These are phyloP conservation scores for Hemibagrus guttatus DNA, from an alignment of 2,797 vertebrate species.

Conservation along the genomic window DNA sequence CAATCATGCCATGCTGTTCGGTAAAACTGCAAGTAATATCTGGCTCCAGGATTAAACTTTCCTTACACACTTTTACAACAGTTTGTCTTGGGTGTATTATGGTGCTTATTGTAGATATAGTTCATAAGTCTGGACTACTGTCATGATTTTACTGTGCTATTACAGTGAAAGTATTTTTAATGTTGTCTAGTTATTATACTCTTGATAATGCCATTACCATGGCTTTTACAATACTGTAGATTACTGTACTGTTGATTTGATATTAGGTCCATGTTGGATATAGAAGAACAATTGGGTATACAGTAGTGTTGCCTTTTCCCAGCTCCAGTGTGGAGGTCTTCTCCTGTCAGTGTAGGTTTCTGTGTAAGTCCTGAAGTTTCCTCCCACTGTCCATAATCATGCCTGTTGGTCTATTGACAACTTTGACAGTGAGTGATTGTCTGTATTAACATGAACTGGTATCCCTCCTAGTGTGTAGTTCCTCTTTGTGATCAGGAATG, in stretches of 20 bases:
- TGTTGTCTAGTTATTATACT: not conserved
- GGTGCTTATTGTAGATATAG: not conserved
- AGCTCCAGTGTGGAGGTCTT: not conserved
- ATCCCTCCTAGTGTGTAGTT: not conserved
- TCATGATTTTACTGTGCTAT: not conserved
- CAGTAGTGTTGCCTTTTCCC: not conserved
- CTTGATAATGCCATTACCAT: not conserved
- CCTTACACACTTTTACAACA: not conserved
- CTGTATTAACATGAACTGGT: not conserved
- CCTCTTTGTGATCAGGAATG: not conserved
- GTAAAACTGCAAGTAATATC: not conserved
- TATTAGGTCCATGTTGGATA: too few species aligned
- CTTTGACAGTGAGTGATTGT: not conserved
- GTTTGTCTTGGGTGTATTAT: not conserved
- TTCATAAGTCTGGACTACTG: not conserved
- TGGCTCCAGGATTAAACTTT: not conserved
- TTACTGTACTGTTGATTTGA: not conserved
- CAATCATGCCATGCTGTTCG: not conserved
- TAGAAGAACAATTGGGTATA: not conserved
- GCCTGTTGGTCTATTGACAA: not conserved
- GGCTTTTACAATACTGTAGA: not conserved
- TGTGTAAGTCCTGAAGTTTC: not conserved
- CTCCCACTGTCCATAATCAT: not conserved
- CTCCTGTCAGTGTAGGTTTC: not conserved
- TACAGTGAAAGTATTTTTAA: not conserved